These are phyloP conservation scores for Hypolimnas misippus DNA, from an alignment of 2,888 invertebrate species.

Conservation along the genomic window DNA sequence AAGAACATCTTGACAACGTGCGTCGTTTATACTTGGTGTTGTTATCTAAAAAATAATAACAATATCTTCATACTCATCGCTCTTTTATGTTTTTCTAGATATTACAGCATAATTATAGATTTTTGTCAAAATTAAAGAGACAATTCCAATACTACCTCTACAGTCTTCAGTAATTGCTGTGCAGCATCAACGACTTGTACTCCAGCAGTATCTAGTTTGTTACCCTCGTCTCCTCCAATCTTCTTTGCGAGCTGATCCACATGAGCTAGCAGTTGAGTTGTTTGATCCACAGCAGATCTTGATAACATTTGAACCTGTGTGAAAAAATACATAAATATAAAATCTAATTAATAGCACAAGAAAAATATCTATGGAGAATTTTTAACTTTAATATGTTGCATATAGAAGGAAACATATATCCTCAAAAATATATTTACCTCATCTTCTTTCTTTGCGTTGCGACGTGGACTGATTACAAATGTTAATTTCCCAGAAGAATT, in stretches of 20 bases:
- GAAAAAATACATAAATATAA: background rate
- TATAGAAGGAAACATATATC: no score
- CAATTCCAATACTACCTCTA: slow-evolving; percentile 45
- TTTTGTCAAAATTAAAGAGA: background rate
- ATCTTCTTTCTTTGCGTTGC: slow-evolving; percentile 37
- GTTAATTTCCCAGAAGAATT: slow-evolving; percentile 41
- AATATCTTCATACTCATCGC: background rate
- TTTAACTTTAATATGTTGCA: no score
- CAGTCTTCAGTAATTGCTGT: slow-evolving; percentile 45
- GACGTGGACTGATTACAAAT: slow-evolving; percentile 32
- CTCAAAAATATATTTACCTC: slow-evolving; percentile 18
- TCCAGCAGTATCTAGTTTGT: slow-evolving; percentile 34
- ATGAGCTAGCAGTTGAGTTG: slow-evolving; percentile 44
- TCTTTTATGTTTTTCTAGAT: background rate
- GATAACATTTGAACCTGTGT: slow-evolving; percentile 33
- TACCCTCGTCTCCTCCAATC: slow-evolving; percentile 28
- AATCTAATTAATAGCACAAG: background rate
- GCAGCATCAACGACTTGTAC: slow-evolving; percentile 46
- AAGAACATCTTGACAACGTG: slow-evolving; percentile 63
- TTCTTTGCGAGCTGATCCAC: slow-evolving; percentile 46
- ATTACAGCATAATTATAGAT: background rate
- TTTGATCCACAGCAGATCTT: slow-evolving; percentile 44
- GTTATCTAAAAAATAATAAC: slow-evolving; percentile 22
- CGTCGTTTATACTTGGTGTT: slow-evolving; percentile 58
- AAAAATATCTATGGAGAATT: background rate